Conservation (phyloP, 2,797 vertebrate genomes). For the Characodon lateralis region DNA sequence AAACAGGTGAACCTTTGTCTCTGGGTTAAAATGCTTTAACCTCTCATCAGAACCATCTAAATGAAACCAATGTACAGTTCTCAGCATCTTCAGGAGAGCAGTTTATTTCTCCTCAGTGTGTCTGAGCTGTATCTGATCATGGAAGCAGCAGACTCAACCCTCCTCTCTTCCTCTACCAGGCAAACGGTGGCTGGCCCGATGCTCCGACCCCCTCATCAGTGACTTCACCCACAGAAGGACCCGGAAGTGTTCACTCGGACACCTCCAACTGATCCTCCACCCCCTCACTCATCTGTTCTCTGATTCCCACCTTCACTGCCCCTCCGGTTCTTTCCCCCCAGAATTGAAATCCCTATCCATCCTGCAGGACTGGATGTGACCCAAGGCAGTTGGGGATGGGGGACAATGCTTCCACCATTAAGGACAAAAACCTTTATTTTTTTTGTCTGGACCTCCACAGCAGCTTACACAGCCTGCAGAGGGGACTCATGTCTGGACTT, state of each 20-base stretch:
- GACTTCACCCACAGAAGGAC: conserved; percentile 99
- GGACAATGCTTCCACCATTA: conserved; percentile 75
- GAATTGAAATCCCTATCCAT: conserved; percentile 47
- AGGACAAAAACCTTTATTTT: conserved; percentile 30
- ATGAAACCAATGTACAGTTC: too few relatives aligned
- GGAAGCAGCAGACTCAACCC: conserved; percentile 15
- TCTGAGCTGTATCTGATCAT: conserved; percentile 58
- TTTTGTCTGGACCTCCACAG: conserved; percentile 70
- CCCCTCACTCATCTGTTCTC: conserved; percentile 42
- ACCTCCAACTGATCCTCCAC: conserved; percentile 96
- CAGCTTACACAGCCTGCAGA: conserved; percentile 72
- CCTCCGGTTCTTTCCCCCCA: conserved; percentile 1
- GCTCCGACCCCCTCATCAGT: conserved; percentile 97
- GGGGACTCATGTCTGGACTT: conserved; percentile 69
- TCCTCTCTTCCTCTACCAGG: conserved; percentile 69
- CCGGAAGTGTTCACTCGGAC: conserved; percentile 98
- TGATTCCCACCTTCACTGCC: conserved; percentile 8
- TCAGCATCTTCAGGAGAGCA: too few relatives aligned
- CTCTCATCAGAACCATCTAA: too few relatives aligned
- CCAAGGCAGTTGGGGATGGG: conserved; percentile 73
- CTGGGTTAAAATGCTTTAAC: too few relatives aligned
- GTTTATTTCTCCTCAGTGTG: too few relatives aligned
- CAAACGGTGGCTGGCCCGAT: conserved; percentile 98
- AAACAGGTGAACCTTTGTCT: too few relatives aligned
- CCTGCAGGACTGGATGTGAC: conserved; percentile 79